Evolutionary conservation across 2,797 vertebrate species (phyloP).

Genomic region (Astyanax mexicanus): DNA sequence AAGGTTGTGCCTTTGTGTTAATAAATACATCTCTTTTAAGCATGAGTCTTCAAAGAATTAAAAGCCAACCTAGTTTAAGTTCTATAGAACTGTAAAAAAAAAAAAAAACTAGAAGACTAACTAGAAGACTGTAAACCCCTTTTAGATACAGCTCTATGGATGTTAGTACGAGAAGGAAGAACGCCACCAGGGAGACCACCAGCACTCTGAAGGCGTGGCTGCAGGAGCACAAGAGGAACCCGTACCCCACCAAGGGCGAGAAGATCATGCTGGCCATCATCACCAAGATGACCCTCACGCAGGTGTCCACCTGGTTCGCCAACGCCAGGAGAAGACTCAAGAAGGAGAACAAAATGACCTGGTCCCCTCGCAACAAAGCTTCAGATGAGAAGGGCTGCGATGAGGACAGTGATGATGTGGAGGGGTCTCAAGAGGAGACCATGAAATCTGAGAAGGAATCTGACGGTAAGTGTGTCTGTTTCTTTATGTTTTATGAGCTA

Average conservation of each 20-base stretch:
- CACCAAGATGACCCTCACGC: constrained; percentile 91
- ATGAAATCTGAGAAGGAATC: constrained; percentile 85
- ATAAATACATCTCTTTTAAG: too few species aligned
- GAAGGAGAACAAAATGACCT: constrained; percentile 95
- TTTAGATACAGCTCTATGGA: constrained; percentile 90
- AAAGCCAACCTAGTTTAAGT: too few species aligned
- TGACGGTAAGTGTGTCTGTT: constrained; percentile 78
- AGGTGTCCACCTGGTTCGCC: constrained; percentile 95
- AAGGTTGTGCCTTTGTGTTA: too few species aligned
- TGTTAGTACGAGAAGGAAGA: constrained; percentile 90
- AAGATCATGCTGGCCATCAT: constrained; percentile 92
- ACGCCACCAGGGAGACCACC: constrained; percentile 93
- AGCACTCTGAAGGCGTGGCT: constrained; percentile 90
- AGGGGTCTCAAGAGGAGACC: constrained; percentile 85
- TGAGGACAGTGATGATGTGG: constrained; percentile 88
- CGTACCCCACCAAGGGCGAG: constrained; percentile 89
- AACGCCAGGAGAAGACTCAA: constrained; percentile 91
- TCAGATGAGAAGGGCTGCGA: constrained; percentile 91
- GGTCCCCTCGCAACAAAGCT: constrained; percentile 92
- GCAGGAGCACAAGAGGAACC: constrained; percentile 90
- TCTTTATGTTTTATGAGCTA: too few species aligned
- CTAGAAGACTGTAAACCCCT: neutral
- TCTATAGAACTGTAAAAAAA: too few species aligned
- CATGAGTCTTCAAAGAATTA: too few species aligned
- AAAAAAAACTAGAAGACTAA: too few species aligned